Evolutionary conservation across 2,888 invertebrate species (phyloP), one percentile per base, ranked within the genome.

Genomic region (Liodrosophila aerea): DNA sequence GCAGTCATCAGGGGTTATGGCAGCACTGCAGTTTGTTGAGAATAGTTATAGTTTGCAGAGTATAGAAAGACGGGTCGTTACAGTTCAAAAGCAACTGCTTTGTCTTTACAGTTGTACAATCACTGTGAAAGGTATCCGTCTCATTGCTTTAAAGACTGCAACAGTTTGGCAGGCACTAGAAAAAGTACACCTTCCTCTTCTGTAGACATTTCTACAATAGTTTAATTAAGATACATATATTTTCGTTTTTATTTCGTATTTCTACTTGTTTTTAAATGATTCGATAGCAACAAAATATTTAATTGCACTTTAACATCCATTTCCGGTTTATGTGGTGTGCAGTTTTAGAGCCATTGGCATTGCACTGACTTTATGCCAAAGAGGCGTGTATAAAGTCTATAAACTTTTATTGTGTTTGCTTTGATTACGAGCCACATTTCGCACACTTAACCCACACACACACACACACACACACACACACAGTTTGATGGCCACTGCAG

Each of bases 401-500:
- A 73, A 73, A 80, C 33, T 52, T 78, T 63, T 80, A 64, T 50
- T 50, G 50, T 33, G 45, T 70, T 65, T 54, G 58, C 64, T 73
- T 70, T 83, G 81, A 83, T 80, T 64, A 66, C 76, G 46, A 44
- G 41, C 45, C 54, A 57, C 66, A 59, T 67, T 67, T 62, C 39
- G 67, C 62, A 46, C 63, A 64, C 65, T 82, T 82, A 64, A 75
- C 9, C 57, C 46, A n/a, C n/a, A n/a, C n/a, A n/a, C n/a, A n/a
- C n/a, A n/a, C n/a, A n/a, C n/a, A n/a, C n/a, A n/a, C n/a, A n/a
- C n/a, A n/a, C n/a, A n/a, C n/a, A n/a, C n/a, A n/a, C 58, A 69
- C 76, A 76, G 83, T 83, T 76, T 76, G 69, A 78, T 65, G 44
- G 80, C 46, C 66, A 78, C 50, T 80, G 63, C 40, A 11, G 22